phyloP scores from a whole-genome alignment of 1,140 invertebrate species.

The Drosophila willistoni region DNA sequence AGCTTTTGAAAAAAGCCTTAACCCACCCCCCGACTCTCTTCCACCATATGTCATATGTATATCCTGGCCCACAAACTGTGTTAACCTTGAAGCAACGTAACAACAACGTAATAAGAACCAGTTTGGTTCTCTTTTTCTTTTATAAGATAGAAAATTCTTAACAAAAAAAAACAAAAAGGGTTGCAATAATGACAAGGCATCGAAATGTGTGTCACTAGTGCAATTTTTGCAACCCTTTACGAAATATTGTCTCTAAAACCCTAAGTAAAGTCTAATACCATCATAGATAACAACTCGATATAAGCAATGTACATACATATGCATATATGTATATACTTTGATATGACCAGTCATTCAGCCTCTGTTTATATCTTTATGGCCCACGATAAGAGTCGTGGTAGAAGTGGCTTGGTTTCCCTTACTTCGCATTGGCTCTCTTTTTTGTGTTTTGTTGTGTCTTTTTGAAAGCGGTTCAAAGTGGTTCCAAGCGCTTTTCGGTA shows the following conservation, averaged over 20 bases:
- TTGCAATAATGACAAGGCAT: background rate
- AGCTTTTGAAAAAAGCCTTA: background rate
- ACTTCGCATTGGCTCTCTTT: slow-evolving; percentile 15
- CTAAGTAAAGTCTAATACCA: slow-evolving; percentile 7
- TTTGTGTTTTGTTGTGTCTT: background rate
- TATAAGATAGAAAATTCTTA: background rate
- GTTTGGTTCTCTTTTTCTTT: slow-evolving; percentile 29
- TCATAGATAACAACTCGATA: background rate
- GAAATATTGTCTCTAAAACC: background rate
- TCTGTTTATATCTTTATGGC: slow-evolving; percentile 4
- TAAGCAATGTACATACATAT: background rate
- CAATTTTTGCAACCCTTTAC: slow-evolving; percentile 14
- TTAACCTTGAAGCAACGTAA: slow-evolving; percentile 1
- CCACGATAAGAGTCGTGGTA: slow-evolving; percentile 1
- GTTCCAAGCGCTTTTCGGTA: slow-evolving; percentile 37
- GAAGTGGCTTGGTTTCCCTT: background rate
- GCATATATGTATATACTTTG: background rate
- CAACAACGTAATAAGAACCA: slow-evolving; percentile 66
- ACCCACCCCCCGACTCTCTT: background rate
- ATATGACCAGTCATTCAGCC: slow-evolving; percentile 5
- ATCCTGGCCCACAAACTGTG: slow-evolving; percentile 5
- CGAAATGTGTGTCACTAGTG: slow-evolving; percentile 65
- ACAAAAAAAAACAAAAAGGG: slow-evolving; percentile 19
- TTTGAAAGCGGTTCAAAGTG: slow-evolving; percentile 26
- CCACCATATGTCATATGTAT: background rate